These are phyloP conservation scores for Cetonia aurata DNA, from an alignment of 2,888 invertebrate genomes.

Conservation along the genomic window DNA sequence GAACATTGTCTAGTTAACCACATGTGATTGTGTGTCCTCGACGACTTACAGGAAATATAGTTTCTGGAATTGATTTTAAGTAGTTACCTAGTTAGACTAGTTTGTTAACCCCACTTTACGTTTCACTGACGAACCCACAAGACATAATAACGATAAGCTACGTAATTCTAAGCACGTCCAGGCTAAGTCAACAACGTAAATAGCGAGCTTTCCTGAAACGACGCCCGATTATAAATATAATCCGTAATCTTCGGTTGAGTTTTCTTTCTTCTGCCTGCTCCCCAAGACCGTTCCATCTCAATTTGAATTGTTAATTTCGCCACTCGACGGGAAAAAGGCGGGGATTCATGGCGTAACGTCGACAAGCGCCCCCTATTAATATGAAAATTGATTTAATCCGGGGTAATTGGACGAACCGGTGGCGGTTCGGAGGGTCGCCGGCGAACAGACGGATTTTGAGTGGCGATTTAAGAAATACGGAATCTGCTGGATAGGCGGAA, in stretches of 20 bases:
- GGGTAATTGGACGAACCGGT: conserved; percentile 30
- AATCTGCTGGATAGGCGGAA: too few relatives aligned
- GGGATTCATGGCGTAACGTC: conserved; percentile 22
- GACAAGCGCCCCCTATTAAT: conserved; percentile 27
- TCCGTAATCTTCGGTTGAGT: conserved; percentile 8
- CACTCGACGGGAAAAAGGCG: conserved; percentile 31
- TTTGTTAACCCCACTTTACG: too few relatives aligned
- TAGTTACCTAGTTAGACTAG: too few relatives aligned
- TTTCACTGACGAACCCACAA: too few relatives aligned
- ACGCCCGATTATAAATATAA: conserved; percentile 26
- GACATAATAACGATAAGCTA: too few relatives aligned
- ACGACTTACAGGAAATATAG: too few relatives aligned
- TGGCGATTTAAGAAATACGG: too few relatives aligned
- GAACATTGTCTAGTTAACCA: too few relatives aligned
- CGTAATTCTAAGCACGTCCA: neutral
- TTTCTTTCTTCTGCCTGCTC: neutral
- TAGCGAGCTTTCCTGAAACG: conserved; percentile 4
- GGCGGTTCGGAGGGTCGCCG: conserved; percentile 9
- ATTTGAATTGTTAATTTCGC: conserved; percentile 39
- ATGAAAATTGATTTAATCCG: conserved; percentile 40
- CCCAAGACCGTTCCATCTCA: conserved; percentile 12
- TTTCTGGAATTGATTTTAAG: too few relatives aligned
- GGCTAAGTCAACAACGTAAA: conserved; percentile 32
- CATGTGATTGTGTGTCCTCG: too few relatives aligned
- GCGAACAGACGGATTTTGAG: conserved; percentile 1